Base-by-base conservation (phyloP, 2,113 vertebrate genomes). In the Notarius lentiginosus region DNA sequence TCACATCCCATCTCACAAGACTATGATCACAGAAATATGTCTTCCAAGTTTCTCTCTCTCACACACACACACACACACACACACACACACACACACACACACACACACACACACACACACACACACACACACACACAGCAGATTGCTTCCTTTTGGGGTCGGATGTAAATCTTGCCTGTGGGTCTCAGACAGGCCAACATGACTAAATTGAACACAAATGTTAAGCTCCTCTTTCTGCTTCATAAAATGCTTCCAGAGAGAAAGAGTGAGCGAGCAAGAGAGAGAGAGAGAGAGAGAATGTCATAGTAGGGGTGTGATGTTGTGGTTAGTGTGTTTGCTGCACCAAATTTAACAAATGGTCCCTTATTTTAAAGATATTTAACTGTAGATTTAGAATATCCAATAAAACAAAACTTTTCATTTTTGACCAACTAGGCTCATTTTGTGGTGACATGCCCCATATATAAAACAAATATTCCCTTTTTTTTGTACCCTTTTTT, bases 191-290 rank as follows among this genome's bases (percentile, higher is more conserved):
- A 82, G 66, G 18, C 77, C 79, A 73, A 58, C 66, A 82, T 34
- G 79, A 81, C 63, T 56, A 73, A 81, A 86, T 86, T 86, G 66
- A 56, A 86, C 66, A 86, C 79, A 86, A 86, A 82, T 70, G 66
- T 82, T 47, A 24, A 81, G 15, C 65, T 47, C 27, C 53, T 24
- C 22, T 72, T 86, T 61, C n/a, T 72, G 53, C 34, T 73, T 58
- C 55, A 61, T 60, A 41, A 86, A 79, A 86, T 11, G 18, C 51
- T 79, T 79, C 49, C 61, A 1, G 30, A 72, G 51, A 14, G 24
- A 79, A 5, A 18, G 76, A 56, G 20, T 17, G 9, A n/a, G 20
- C 24, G 47, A 68, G 22, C 20, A 49, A 55, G 51, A 58, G 6
- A 79, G 34, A 15, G 11, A 41, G 14, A 51, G 60, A 49, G 12